Evolutionary conservation across 2,888 invertebrate genomes (phyloP).

Genomic region (Syrphus vitripennis): DNA sequence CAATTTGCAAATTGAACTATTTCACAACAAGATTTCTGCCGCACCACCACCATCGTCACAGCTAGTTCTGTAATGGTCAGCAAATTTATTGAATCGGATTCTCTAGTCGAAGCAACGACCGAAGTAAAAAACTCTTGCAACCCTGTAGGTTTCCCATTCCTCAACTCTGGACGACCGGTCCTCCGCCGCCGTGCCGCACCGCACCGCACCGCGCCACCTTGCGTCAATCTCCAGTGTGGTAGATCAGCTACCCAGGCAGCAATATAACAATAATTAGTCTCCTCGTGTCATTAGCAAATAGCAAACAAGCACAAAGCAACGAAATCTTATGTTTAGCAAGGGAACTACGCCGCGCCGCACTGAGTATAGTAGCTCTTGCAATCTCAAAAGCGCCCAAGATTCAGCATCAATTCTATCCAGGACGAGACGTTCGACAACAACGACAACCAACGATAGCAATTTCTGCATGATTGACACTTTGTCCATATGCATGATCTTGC

Average conservation of each 20-base stretch:
- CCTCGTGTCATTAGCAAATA: constrained; percentile 69
- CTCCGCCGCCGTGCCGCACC: background rate
- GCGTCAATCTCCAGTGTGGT: background rate
- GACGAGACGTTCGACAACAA: too few relatives aligned
- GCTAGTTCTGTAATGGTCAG: constrained; percentile 48
- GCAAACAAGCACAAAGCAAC: constrained; percentile 63
- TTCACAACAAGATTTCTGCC: constrained; percentile 56
- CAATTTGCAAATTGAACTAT: constrained; percentile 68
- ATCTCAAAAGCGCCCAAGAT: constrained; percentile 48
- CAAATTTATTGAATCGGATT: constrained; percentile 45
- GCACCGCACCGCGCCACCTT: too few relatives aligned
- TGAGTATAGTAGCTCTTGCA: background rate
- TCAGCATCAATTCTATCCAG: too few relatives aligned
- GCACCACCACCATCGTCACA: background rate
- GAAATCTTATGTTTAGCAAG: constrained; percentile 64
- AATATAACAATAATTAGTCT: constrained; percentile 59
- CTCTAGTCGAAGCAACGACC: constrained; percentile 61
- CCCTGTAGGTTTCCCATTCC: constrained; percentile 60
- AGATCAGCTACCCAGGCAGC: constrained; percentile 18
- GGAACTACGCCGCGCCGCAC: constrained; percentile 15
- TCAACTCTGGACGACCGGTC: constrained; percentile 43
- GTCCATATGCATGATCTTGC: constrained; percentile 74
- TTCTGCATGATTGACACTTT: constrained; percentile 77
- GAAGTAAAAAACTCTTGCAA: constrained; percentile 18
- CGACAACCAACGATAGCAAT: constrained; percentile 75